Base-by-base conservation (phyloP, 1,140 invertebrate species). In the Tribolium castaneum region DNA sequence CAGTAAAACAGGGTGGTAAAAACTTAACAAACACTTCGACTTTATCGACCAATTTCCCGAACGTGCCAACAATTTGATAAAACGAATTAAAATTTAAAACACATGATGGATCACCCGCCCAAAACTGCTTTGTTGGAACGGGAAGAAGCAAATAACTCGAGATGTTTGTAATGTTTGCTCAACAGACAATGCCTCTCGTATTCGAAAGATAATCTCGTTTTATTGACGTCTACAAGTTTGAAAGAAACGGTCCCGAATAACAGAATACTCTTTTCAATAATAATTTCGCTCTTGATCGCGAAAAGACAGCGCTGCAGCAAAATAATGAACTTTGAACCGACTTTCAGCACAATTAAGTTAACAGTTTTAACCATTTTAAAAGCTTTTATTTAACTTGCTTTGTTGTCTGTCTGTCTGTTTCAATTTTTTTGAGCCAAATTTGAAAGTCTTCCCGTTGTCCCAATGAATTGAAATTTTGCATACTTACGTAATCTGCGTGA, bases 1-100 rank as follows among this genome's bases (percentile, higher is more conserved):
- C 59, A 66, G 25, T 66, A 66, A 66, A 66, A 66, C 59, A 14
- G 30, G 59, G 59, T 66, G 59, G 25, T 66, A 66, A 66, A 66
- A 66, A 66, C 34, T 66, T 66, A 66, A 66, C 54, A 59, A 13
- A 59, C 59, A 35, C 59, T 66, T 66, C 25, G 6, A 12, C 1
- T 35, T 39, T 66, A 66, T 66, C 59, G 59, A 34, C 30, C 22
- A n/a, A 30, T 30, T 30, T 30, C 25, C 5, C 3, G 25, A 4
- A 30, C 25, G 25, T 30, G 25, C 6, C 5, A 30, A 30, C 25
- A 6, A 30, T 30, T 4, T 30, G 25, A 30, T 30, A 30, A 30
- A 30, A 30, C 5, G 25, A 30, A 30, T 30, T 30, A 1, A 30
- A 30, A 30, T 30, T 30, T 5, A 30, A 30, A 30, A 30, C 25